Base-by-base conservation (phyloP, 2,113 vertebrate genomes). In the Barbus barbus region DNA sequence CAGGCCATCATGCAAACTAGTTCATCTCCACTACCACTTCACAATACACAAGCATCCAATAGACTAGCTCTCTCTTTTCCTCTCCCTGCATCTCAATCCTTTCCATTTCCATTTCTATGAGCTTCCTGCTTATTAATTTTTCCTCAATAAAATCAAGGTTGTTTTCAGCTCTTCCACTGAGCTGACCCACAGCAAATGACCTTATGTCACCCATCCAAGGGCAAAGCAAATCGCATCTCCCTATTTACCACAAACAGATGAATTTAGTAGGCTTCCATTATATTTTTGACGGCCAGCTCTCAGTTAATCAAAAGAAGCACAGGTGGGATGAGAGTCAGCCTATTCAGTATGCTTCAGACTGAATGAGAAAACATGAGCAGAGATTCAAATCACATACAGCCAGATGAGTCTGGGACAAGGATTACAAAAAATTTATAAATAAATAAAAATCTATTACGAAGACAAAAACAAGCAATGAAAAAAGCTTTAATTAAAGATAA, bases 191-290 rank as follows among this genome's bases (percentile, higher is more conserved):
- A 65, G 46, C 82, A 46, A 51, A 24, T 63, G 7, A 48, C 61
- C 31, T 48, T n/a, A 82, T 84, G 73, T 67, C 78, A 84, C 75
- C 36, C 11, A 11, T 26, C 41, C 16, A 75, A 44, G 48, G 60
- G 53, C 51, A 69, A 24, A 33, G 71, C 8, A 8, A 71, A 48
- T 71, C 71, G 14, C 14, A 77, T 61, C 72, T 82, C 38, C 26
- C 78, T 48, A 67, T 80, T 80, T 67, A 87, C 86, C 28, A 9
- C 88, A 90, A 91, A 86, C 89, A 91, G 90, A 88, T 90, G 89
- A 86, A 90, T 91, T 92, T 72, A 90, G 91, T 90, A 89, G 90
- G 84, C 88, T 91, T 91, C 88, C 87, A 91, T 93, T 90, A 90
- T 80, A 67, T 85, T 69, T 82, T 81, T 86, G 83, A 90, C 87